These are phyloP conservation scores for Crocallis elinguaria DNA, from an alignment of 2,888 invertebrate species.

Conservation along the genomic window DNA sequence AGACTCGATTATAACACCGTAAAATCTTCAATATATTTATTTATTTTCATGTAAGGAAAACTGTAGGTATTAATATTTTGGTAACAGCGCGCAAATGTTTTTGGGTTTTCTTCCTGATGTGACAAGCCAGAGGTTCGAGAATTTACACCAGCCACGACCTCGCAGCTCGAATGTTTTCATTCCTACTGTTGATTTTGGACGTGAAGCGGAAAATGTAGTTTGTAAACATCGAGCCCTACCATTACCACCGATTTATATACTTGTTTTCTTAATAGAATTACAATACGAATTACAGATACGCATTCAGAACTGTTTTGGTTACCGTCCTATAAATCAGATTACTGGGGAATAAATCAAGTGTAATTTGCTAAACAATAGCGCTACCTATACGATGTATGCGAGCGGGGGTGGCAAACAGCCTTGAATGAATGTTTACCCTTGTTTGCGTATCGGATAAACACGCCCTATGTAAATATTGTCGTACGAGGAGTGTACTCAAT, in stretches of 20 bases:
- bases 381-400: constrained; percentile 7
- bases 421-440: constrained; percentile 31
- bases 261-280: constrained; percentile 21
- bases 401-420: constrained; percentile 32
- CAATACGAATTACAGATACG: constrained; percentile 22
- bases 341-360: constrained; percentile 39
- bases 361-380: constrained; percentile 24
- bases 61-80: neutral
- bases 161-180: constrained; percentile 17
- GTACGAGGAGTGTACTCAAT: constrained; percentile 33
- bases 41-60: neutral
- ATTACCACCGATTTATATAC: constrained; percentile 14
- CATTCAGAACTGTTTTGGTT: constrained; percentile 34
- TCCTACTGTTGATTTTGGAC: constrained; percentile 33
- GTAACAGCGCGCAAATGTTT: neutral
- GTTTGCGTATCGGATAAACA: constrained; percentile 30
- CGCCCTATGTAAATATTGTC: constrained; percentile 38
- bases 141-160: constrained; percentile 12
- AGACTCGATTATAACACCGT: neutral
- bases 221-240: constrained; percentile 35
- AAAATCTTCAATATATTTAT: neutral
- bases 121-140: constrained; percentile 13
- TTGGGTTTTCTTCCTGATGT: neutral
- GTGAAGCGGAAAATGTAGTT: constrained; percentile 38
- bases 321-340: constrained; percentile 38